Percentiles rank a stretch among this genome's conserved stretches.
phyloP scores from a whole-genome alignment of 2,797 vertebrate genomes.

The Botia kubotai region DNA sequence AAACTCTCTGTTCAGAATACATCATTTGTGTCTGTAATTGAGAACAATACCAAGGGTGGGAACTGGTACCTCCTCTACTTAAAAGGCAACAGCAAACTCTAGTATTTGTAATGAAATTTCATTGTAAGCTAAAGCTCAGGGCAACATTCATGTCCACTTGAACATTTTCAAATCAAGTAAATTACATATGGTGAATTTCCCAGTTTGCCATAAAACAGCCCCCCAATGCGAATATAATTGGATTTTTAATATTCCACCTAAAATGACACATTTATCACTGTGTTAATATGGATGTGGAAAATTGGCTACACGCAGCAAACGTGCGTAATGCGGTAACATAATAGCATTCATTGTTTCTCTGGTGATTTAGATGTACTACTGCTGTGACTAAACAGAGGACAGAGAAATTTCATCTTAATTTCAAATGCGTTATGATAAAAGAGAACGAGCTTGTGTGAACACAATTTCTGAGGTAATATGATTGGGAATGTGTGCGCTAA shows the following conservation, averaged over 20 bases:
- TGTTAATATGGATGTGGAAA: neutral
- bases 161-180: neutral
- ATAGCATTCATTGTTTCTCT: constrained; percentile 22
- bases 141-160: neutral
- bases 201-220: neutral
- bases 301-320: neutral
- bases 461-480: neutral
- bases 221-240: constrained; percentile 34
- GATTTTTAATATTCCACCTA: constrained; percentile 18
- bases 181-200: neutral
- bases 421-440: neutral
- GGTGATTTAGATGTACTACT: constrained; percentile 1
- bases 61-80: neutral
- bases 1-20: neutral
- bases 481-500: neutral
- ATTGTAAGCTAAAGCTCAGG: neutral
- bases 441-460: neutral
- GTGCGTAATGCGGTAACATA: neutral
- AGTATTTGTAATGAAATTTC: too few relatives aligned
- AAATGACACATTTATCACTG: constrained; percentile 13
- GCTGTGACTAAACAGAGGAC: constrained; percentile 6
- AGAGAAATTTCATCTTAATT: neutral
- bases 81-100: neutral
- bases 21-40: neutral
- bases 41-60: neutral